These are phyloP conservation scores for Perithous albicinctus DNA, from an alignment of 2,888 invertebrate species.

Conservation along the genomic window DNA sequence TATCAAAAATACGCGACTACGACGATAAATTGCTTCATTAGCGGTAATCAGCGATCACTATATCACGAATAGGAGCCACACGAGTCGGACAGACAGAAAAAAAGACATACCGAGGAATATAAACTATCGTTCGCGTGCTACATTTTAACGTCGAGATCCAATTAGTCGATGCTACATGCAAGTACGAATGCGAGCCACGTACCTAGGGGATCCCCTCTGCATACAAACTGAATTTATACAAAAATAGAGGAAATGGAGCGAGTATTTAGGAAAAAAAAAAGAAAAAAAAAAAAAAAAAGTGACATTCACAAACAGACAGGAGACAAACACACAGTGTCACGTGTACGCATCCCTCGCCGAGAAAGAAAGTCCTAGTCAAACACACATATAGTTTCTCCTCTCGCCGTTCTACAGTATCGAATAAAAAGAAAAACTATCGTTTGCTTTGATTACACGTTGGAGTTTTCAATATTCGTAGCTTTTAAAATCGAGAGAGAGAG, in stretches of 20 bases:
- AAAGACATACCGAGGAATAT: slow-evolving; percentile 28
- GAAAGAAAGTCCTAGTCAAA: neutral
- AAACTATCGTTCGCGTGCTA: slow-evolving; percentile 54
- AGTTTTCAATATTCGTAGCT: slow-evolving; percentile 47
- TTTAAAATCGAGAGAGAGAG: neutral
- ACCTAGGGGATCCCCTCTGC: slow-evolving; percentile 22
- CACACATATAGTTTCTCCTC: neutral
- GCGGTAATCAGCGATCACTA: slow-evolving; percentile 57
- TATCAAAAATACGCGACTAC: slow-evolving; percentile 52
- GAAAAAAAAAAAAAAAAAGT: slow-evolving; percentile 24
- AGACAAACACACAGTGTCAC: slow-evolving; percentile 17
- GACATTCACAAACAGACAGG: slow-evolving; percentile 21
- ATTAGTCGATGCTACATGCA: slow-evolving; percentile 55
- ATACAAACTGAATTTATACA: slow-evolving; percentile 51
- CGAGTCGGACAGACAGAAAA: neutral
- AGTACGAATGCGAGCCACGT: slow-evolving; percentile 45
- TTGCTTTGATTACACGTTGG: slow-evolving; percentile 40
- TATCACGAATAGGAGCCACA: slow-evolving; percentile 45
- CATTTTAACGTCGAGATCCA: slow-evolving; percentile 57
- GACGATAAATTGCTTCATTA: slow-evolving; percentile 66
- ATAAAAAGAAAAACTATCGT: slow-evolving; percentile 18
- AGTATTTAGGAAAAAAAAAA: neutral
- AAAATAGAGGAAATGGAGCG: slow-evolving; percentile 31
- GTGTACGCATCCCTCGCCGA: slow-evolving; percentile 17
- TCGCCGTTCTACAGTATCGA: neutral